These are phyloP conservation scores for Melanostoma scalare DNA, from an alignment of 2,888 invertebrate genomes.

Conservation along the genomic window DNA sequence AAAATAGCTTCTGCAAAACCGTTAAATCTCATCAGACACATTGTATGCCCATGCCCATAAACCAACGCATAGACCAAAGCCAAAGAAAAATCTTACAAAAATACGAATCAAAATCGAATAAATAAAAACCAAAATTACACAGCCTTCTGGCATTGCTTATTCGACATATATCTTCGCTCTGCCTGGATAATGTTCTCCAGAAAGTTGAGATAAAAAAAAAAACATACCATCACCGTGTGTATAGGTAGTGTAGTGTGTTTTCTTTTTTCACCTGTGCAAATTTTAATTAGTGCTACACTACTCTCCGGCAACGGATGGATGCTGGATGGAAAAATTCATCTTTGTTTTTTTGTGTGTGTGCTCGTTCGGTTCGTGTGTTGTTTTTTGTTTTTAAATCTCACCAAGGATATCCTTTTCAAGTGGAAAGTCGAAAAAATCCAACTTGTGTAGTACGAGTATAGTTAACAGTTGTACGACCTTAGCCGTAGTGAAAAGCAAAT, in stretches of 20 bases:
- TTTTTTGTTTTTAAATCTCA: slow-evolving; percentile 24
- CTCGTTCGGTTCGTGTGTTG: slow-evolving; percentile 35
- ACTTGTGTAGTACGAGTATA: slow-evolving; percentile 13
- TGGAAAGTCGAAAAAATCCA: slow-evolving; percentile 39
- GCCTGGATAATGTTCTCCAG: slow-evolving; percentile 57
- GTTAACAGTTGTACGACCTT: slow-evolving; percentile 1
- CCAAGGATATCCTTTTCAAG: slow-evolving; percentile 55
- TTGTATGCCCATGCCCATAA: neutral
- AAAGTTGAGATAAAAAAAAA: slow-evolving; percentile 59
- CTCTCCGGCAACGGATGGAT: slow-evolving; percentile 46
- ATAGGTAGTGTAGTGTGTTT: slow-evolving; percentile 33
- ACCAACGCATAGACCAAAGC: too few species aligned
- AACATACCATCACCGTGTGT: slow-evolving; percentile 42
- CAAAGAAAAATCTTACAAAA: neutral
- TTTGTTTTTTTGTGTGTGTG: slow-evolving; percentile 4
- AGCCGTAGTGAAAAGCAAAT: slow-evolving; percentile 33
- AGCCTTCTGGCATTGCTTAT: slow-evolving; percentile 37
- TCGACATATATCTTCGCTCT: slow-evolving; percentile 40
- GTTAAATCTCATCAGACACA: slow-evolving; percentile 32
- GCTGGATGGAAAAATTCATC: slow-evolving; percentile 37
- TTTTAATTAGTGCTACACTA: slow-evolving; percentile 65
- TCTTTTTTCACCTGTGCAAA: slow-evolving; percentile 63
- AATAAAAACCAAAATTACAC: slow-evolving; percentile 13
- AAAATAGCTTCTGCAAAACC: slow-evolving; percentile 26
- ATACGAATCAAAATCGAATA: slow-evolving; percentile 5